Evolutionary conservation across 2,113 vertebrate species (phyloP).

Genomic region (Nothobranchius kuhntae): DNA sequence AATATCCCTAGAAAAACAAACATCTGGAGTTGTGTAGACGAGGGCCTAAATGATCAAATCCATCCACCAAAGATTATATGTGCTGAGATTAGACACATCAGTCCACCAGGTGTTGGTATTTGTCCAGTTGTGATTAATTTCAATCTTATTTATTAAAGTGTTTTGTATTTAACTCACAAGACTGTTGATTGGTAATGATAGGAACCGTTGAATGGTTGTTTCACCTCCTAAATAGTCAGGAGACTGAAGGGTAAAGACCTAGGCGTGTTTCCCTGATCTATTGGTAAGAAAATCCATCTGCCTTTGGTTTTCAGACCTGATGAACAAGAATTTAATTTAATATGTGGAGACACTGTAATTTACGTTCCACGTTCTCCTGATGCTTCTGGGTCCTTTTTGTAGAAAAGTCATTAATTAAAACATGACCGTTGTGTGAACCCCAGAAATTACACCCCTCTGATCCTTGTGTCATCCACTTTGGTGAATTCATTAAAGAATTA

Average conservation of each 20-base stretch:
- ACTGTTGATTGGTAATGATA: too few species aligned
- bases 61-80: too few species aligned
- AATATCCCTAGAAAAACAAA: too few species aligned
- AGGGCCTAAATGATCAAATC: too few species aligned
- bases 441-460: constrained; percentile 9
- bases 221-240: too few species aligned
- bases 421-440: constrained; percentile 27
- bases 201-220: too few species aligned
- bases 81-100: too few species aligned
- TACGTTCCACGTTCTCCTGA: constrained; percentile 18
- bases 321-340: constrained; percentile 47
- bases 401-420: constrained; percentile 30
- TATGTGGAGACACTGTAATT: constrained; percentile 17
- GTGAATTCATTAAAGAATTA: constrained; percentile 35
- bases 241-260: background rate
- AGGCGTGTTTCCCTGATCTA: constrained; percentile 14
- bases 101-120: too few species aligned
- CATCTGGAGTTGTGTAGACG: too few species aligned
- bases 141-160: too few species aligned
- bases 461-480: constrained; percentile 19
- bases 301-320: constrained; percentile 26
- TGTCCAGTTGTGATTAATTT: too few species aligned
- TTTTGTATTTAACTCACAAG: too few species aligned
- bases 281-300: constrained; percentile 25
- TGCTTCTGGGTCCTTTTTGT: constrained; percentile 16